Evolutionary conservation across 1,140 invertebrate species (phyloP).

Genomic region (Agrilus planipennis): DNA sequence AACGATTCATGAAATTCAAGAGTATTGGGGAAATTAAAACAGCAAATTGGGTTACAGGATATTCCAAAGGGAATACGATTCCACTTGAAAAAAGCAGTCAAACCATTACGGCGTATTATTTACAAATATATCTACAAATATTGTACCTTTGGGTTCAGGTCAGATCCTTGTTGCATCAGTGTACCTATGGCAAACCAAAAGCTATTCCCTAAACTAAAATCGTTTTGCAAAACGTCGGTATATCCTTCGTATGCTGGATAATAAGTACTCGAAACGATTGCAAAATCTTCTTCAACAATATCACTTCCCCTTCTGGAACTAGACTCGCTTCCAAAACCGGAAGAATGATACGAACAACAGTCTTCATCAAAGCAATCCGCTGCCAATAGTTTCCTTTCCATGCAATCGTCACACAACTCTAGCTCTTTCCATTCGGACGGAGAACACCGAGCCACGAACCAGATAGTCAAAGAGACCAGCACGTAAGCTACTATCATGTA

Average conservation of each 20-base stretch:
- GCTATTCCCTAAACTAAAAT: slow-evolving; percentile 69
- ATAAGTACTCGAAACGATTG: slow-evolving; percentile 14
- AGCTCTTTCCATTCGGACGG: slow-evolving; percentile 71
- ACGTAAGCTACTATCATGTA: slow-evolving; percentile 63
- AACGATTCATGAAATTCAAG: too few relatives aligned
- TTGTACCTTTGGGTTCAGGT: slow-evolving; percentile 71
- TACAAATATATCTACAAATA: too few relatives aligned
- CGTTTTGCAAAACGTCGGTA: slow-evolving; percentile 46
- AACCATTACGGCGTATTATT: too few relatives aligned
- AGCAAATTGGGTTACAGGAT: too few relatives aligned
- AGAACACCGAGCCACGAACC: slow-evolving; percentile 66
- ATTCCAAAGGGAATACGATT: too few relatives aligned
- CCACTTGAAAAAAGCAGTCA: too few relatives aligned
- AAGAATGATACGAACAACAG: slow-evolving; percentile 13
- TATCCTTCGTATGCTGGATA: slow-evolving; percentile 9
- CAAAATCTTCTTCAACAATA: slow-evolving; percentile 14
- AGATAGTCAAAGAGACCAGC: slow-evolving; percentile 68
- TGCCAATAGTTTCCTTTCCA: slow-evolving; percentile 15
- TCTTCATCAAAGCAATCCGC: slow-evolving; percentile 8
- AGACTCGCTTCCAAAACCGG: slow-evolving; percentile 19
- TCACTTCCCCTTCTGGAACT: slow-evolving; percentile 6
- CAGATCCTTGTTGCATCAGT: slow-evolving; percentile 89
- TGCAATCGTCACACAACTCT: slow-evolving; percentile 42
- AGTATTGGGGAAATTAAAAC: too few relatives aligned
- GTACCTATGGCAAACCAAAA: slow-evolving; percentile 90